Evolutionary conservation across 2,888 invertebrate genomes (phyloP).

Genomic region (Polia nebulosa): DNA sequence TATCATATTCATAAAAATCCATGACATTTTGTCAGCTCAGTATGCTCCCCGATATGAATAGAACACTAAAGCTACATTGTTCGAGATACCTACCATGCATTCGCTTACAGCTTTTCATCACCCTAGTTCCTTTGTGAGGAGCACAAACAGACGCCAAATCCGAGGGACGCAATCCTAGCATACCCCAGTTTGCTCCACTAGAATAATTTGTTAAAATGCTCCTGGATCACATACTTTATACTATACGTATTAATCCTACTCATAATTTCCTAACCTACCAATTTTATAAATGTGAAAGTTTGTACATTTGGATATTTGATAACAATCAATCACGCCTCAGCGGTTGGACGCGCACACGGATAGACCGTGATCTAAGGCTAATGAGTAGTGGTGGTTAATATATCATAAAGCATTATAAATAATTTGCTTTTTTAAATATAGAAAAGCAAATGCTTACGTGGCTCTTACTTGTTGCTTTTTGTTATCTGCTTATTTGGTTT

Average conservation of each 20-base stretch:
- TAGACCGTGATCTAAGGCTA: neutral
- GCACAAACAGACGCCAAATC: conserved; percentile 40
- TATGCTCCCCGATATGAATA: neutral
- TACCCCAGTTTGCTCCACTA: conserved; percentile 12
- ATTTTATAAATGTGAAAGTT: neutral
- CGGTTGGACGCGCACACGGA: neutral
- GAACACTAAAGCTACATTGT: neutral
- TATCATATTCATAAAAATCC: neutral
- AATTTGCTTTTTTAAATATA: no score
- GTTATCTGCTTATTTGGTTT: no score
- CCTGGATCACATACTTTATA: conserved; percentile 1
- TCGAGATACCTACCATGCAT: conserved; percentile 10
- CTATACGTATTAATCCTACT: neutral
- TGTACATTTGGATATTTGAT: neutral
- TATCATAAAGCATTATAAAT: no score
- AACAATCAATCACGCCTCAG: neutral
- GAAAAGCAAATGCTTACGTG: no score
- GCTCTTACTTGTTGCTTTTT: no score
- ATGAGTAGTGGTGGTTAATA: no score
- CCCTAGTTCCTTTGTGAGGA: conserved; percentile 44
- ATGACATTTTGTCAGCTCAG: neutral
- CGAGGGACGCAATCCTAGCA: conserved; percentile 31
- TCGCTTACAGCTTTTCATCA: conserved; percentile 43
- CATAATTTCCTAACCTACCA: neutral
- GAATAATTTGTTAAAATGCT: conserved; percentile 47